Evolutionary conservation across 1,140 invertebrate species (phyloP).

Genomic region (Nasonia giraulti): DNA sequence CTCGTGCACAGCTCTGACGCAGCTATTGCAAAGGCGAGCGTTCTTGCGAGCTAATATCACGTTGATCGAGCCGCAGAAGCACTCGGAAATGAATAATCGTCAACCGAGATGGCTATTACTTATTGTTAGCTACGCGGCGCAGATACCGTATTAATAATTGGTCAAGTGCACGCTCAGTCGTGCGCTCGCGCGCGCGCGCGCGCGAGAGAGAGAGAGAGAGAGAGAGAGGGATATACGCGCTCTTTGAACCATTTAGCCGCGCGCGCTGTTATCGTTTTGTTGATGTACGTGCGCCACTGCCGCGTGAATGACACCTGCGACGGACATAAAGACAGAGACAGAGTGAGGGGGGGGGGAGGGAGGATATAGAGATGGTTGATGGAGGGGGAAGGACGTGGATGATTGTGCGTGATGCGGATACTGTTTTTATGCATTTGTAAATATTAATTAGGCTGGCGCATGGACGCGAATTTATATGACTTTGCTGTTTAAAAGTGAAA

Average conservation of each 20-base stretch:
- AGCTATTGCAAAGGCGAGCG: background rate
- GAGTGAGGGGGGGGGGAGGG: too few species aligned
- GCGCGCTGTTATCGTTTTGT: constrained; percentile 1
- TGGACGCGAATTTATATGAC: too few species aligned
- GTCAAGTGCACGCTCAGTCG: background rate
- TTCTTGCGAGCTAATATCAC: constrained; percentile 8
- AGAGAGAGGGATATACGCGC: background rate
- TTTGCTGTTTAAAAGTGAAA: too few species aligned
- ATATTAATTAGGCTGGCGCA: too few species aligned
- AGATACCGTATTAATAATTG: constrained; percentile 42
- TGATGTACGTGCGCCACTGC: background rate
- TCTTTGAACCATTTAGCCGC: constrained; percentile 13
- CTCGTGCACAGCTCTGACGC: background rate
- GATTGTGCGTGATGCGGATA: too few species aligned
- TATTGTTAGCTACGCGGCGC: background rate
- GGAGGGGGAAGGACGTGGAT: too few species aligned
- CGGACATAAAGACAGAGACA: too few species aligned
- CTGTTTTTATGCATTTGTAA: too few species aligned
- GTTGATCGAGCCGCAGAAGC: background rate
- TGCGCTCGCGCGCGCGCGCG: background rate
- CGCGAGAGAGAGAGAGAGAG: too few species aligned
- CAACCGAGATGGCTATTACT: constrained; percentile 10
- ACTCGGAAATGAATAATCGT: constrained; percentile 39
- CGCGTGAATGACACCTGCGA: too few species aligned
- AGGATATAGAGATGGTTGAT: too few species aligned